Conservation (phyloP, 2,888 invertebrate genomes). For the Gastrophysa polygoni region DNA sequence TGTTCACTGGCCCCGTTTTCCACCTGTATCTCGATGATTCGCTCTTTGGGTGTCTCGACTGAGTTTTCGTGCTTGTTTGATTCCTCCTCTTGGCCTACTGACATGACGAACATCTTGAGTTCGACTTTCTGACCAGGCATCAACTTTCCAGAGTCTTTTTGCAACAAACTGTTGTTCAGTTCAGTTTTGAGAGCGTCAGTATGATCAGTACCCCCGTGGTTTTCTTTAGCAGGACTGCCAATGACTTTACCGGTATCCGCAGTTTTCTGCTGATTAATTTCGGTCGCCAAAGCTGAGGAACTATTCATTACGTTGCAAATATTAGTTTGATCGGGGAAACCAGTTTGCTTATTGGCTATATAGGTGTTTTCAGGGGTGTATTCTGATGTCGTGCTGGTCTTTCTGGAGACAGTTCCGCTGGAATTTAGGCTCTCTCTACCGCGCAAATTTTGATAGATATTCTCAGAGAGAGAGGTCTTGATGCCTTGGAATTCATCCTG, state of each 20-base stretch:
- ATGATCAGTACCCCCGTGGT: constrained; percentile 32
- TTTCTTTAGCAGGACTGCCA: constrained; percentile 19
- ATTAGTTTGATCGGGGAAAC: constrained; percentile 40
- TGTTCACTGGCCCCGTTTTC: constrained; percentile 34
- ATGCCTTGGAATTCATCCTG: constrained; percentile 47
- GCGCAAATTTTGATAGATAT: constrained; percentile 50
- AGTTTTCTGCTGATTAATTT: constrained; percentile 13
- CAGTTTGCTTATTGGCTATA: constrained; percentile 43
- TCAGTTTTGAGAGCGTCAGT: constrained; percentile 47
- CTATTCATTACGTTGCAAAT: constrained; percentile 48
- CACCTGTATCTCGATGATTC: constrained; percentile 29
- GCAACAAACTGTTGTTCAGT: constrained; percentile 47
- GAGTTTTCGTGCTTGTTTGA: constrained; percentile 9
- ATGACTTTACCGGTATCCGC: constrained; percentile 13
- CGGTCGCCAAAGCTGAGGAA: constrained; percentile 35
- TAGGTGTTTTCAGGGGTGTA: constrained; percentile 64
- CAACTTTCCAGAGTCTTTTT: constrained; percentile 44
- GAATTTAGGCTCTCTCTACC: constrained; percentile 57
- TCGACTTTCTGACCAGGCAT: constrained; percentile 53
- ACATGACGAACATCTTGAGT: constrained; percentile 52
- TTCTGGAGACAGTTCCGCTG: constrained; percentile 60
- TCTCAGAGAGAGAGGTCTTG: constrained; percentile 53
- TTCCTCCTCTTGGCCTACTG: constrained; percentile 31
- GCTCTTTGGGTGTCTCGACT: constrained; percentile 25
- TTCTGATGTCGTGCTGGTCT: constrained; percentile 65